These are phyloP conservation scores for Pseudomyrmex flavicornis DNA, from an alignment of 1,140 invertebrate species.

Conservation along the genomic window DNA sequence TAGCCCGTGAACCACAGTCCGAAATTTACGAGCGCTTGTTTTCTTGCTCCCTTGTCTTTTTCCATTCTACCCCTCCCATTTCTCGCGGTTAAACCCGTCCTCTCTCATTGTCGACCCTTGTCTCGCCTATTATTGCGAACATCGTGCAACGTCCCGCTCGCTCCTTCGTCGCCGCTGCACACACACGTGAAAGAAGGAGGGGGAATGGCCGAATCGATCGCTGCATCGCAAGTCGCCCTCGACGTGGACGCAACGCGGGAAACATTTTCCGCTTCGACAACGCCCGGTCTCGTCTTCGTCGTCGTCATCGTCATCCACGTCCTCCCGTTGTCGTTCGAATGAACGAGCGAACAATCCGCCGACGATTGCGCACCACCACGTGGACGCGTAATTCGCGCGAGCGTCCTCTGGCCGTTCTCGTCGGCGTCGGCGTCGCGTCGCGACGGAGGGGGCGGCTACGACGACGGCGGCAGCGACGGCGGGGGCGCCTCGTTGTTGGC, in stretches of 20 bases:
- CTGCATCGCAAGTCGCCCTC: constrained; percentile 13
- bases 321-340: neutral
- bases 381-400: constrained; percentile 69
- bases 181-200: neutral
- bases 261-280: constrained; percentile 51
- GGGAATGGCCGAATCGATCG: constrained; percentile 44
- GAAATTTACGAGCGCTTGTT: constrained; percentile 60
- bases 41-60: neutral
- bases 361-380: constrained; percentile 78
- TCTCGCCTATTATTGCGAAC: constrained; percentile 23
- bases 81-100: neutral
- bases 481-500: constrained; percentile 32
- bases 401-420: constrained; percentile 24
- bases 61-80: neutral
- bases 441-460: neutral
- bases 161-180: neutral
- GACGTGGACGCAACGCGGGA: constrained; percentile 3
- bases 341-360: neutral
- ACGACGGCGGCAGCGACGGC: constrained; percentile 11
- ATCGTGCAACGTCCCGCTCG: neutral
- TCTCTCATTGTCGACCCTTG: neutral
- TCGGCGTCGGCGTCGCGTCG: constrained; percentile 19
- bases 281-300: constrained; percentile 10
- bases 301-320: neutral
- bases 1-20: constrained; percentile 54